phyloP scores from a whole-genome alignment of 2,888 invertebrate species.

The Sylvicola cinctus region DNA sequence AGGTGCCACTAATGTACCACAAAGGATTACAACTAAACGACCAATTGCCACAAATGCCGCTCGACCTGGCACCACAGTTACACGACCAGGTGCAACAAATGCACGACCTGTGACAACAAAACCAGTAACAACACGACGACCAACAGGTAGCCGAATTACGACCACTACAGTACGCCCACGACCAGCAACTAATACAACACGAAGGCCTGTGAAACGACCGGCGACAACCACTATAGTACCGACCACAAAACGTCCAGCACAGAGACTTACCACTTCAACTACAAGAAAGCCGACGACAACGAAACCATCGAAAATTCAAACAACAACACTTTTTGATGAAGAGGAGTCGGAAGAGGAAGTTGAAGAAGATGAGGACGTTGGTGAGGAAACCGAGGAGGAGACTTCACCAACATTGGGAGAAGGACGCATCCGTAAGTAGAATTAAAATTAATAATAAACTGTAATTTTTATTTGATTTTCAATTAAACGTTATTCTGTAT shows the following conservation, averaged over 20 bases:
- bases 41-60: constrained; percentile 10
- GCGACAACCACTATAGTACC: constrained; percentile 17
- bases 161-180: constrained; percentile 8
- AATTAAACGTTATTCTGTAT: background rate
- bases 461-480: constrained; percentile 11
- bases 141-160: constrained; percentile 7
- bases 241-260: constrained; percentile 19
- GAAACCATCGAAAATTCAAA: constrained; percentile 16
- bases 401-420: constrained; percentile 4
- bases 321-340: constrained; percentile 14
- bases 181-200: constrained; percentile 11
- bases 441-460: constrained; percentile 1
- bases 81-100: constrained; percentile 7
- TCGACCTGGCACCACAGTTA: background rate
- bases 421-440: constrained; percentile 22
- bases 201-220: constrained; percentile 11
- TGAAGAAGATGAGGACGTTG: constrained; percentile 9
- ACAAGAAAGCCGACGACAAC: constrained; percentile 14
- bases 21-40: constrained; percentile 7
- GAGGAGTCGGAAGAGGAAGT: constrained; percentile 17
- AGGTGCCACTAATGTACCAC: constrained; percentile 5
- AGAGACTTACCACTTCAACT: constrained; percentile 21
- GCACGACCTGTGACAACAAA: constrained; percentile 16
- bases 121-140: constrained; percentile 9
- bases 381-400: constrained; percentile 7